Conservation (phyloP, 2,888 invertebrate species). For the Nemurella pictetii region DNA sequence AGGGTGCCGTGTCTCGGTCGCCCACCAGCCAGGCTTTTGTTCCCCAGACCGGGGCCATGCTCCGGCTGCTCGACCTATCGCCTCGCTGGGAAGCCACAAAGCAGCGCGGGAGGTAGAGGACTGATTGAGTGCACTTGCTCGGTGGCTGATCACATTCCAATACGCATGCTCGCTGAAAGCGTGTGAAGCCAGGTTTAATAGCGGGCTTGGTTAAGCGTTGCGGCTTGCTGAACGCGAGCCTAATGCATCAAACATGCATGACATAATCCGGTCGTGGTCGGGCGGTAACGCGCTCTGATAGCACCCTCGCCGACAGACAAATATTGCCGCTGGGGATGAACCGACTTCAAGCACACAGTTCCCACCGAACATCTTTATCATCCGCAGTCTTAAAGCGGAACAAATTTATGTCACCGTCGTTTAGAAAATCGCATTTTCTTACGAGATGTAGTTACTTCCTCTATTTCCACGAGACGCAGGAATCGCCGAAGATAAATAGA, state of each 20-base stretch:
- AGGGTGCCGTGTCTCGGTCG: no score
- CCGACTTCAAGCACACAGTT: neutral
- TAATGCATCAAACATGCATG: no score
- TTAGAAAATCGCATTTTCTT: neutral
- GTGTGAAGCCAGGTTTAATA: no score
- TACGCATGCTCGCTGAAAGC: neutral
- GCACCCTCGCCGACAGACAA: neutral
- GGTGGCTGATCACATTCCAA: neutral
- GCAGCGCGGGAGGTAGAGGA: no score
- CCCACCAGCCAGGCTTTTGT: no score
- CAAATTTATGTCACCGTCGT: neutral
- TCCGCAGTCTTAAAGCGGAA: neutral
- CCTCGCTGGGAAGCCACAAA: no score
- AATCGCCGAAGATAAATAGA: neutral
- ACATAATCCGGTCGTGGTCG: no score
- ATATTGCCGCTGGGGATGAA: neutral
- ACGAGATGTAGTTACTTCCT: neutral
- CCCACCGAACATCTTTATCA: neutral
- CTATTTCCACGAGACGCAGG: neutral
- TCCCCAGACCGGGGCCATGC: no score
- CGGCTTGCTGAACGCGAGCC: no score
- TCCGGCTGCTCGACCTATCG: neutral
- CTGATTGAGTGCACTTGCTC: neutral
- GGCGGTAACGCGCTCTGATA: no score
- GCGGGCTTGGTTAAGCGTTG: no score